phyloP scores from a whole-genome alignment of 2,888 invertebrate species.

The Dinocampus coccinellae region DNA sequence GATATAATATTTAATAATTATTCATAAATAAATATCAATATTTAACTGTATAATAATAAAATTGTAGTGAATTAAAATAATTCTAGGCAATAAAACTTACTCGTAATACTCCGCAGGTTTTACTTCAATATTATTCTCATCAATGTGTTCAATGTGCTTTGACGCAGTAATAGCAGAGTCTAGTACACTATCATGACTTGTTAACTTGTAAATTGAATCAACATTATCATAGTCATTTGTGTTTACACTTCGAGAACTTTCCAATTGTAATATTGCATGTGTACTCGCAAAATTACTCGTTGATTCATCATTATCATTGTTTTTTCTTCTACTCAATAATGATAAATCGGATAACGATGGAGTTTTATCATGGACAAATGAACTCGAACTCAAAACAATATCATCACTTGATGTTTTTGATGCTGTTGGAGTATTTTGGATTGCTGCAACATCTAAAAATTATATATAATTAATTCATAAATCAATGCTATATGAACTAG shows the following conservation, averaged over 20 bases:
- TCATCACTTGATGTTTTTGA: constrained; percentile 52
- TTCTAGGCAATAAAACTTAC: constrained; percentile 45
- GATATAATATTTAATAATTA: constrained; percentile 4
- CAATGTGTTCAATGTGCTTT: constrained; percentile 62
- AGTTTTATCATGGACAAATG: constrained; percentile 56
- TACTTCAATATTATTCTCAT: constrained; percentile 65
- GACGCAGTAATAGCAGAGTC: constrained; percentile 59
- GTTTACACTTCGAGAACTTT: constrained; percentile 55
- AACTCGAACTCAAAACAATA: constrained; percentile 57
- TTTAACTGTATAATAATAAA: background rate
- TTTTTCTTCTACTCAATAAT: background rate
- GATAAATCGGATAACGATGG: constrained; percentile 26
- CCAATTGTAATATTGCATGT: constrained; percentile 50
- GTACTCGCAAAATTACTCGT: constrained; percentile 51
- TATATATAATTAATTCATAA: background rate
- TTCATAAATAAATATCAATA: background rate
- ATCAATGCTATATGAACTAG: background rate
- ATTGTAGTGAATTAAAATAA: background rate
- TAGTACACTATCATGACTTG: constrained; percentile 49
- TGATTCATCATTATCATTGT: constrained; percentile 39
- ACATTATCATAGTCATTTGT: constrained; percentile 45
- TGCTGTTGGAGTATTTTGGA: constrained; percentile 62
- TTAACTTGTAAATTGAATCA: constrained; percentile 39
- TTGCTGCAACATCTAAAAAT: constrained; percentile 55
- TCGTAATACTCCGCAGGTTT: constrained; percentile 63